These are phyloP conservation scores for Corythornis cristatus DNA, from an alignment of 2,113 vertebrate genomes.

Conservation along the genomic window DNA sequence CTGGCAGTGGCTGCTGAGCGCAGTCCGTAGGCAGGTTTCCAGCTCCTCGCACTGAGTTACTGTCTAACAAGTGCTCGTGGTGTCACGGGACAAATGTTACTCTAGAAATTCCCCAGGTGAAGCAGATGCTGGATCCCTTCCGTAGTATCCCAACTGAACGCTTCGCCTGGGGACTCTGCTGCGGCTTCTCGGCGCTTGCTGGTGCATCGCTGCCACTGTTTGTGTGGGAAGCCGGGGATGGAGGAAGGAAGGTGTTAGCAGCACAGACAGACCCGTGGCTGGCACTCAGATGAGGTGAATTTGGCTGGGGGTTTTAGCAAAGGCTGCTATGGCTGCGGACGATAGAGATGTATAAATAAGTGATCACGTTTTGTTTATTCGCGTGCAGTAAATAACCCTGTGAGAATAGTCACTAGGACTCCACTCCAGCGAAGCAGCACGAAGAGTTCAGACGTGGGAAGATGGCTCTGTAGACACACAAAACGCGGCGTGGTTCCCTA, in stretches of 20 bases:
- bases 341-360: conserved; percentile 39
- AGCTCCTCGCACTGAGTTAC: background rate
- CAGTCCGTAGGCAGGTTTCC: background rate
- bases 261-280: background rate
- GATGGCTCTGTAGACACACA: conserved; percentile 20
- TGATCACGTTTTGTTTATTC: conserved; percentile 56
- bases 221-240: background rate
- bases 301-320: background rate
- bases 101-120: conserved; percentile 47
- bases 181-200: background rate
- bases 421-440: background rate
- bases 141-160: background rate
- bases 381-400: conserved; percentile 52
- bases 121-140: background rate
- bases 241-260: background rate
- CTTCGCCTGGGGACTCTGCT: background rate
- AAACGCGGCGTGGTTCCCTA: background rate
- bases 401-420: conserved; percentile 43
- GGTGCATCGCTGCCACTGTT: background rate
- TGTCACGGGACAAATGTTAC: conserved; percentile 10
- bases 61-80: background rate
- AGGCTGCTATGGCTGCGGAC: background rate
- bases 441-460: conserved; percentile 22
- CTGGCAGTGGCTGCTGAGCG: background rate
- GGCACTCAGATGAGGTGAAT: background rate